A percentile compares a stretch with the other conserved stretches of the same genome.
Conservation (phyloP, 2,888 invertebrate genomes). For the Chirona hameri region DNA sequence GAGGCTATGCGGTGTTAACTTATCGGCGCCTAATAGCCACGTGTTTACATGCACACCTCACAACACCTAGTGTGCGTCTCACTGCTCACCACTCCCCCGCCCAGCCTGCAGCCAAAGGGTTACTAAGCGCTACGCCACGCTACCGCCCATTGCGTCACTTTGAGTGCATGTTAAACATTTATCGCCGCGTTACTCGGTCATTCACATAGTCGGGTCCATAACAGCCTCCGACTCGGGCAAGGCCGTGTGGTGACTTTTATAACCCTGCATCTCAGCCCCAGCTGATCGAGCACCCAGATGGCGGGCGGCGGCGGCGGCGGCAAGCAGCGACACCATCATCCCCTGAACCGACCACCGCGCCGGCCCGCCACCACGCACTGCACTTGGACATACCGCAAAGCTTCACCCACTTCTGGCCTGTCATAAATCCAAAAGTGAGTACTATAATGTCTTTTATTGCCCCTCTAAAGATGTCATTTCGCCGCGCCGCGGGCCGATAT, state of each 20-base stretch:
- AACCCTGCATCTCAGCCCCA: slow-evolving; percentile 40
- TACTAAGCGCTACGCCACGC: not conserved
- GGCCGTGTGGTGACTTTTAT: slow-evolving; percentile 50
- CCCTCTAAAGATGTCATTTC: slow-evolving; percentile 28
- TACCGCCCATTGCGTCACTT: slow-evolving; percentile 1
- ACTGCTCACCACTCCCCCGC: not conserved
- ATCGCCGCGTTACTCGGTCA: slow-evolving; percentile 4
- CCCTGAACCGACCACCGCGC: slow-evolving; percentile 31
- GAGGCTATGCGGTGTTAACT: not conserved
- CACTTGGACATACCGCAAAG: slow-evolving; percentile 25
- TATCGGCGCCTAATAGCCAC: not conserved
- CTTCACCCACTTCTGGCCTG: slow-evolving; percentile 9
- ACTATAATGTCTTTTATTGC: slow-evolving; percentile 29
- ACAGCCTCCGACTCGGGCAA: slow-evolving; percentile 47
- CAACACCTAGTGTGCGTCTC: not conserved
- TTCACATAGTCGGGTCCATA: not conserved
- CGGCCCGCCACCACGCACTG: slow-evolving; percentile 38
- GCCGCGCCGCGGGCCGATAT: not conserved
- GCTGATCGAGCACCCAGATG: not conserved
- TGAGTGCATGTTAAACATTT: not conserved
- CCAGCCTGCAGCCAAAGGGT: not conserved
- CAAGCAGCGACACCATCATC: not conserved
- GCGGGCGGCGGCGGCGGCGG: not conserved
- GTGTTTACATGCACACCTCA: not conserved
- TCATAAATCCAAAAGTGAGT: slow-evolving; percentile 27